Percentiles rank a stretch among this genome's conserved stretches.
These are phyloP conservation scores for Plecotus auritus DNA, from an alignment of 2,113 vertebrate species.

Conservation along the genomic window DNA sequence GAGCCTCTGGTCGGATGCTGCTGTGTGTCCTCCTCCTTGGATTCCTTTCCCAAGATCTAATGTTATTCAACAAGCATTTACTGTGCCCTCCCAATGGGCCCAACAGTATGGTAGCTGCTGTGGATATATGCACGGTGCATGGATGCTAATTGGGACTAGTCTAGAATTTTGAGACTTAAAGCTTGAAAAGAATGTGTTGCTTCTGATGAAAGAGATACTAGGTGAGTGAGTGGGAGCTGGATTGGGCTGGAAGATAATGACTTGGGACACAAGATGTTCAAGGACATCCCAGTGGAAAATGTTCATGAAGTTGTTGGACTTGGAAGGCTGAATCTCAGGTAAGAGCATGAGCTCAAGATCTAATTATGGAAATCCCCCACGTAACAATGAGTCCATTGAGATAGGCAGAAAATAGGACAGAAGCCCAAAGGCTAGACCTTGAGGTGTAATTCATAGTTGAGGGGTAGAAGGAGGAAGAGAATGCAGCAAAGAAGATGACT, in stretches of 20 bases:
- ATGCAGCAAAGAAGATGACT: neutral
- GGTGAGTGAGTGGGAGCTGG: neutral
- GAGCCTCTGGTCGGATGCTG: neutral
- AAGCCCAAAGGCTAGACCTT: neutral
- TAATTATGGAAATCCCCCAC: neutral
- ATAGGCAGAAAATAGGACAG: slow-evolving; percentile 19
- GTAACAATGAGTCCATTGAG: neutral
- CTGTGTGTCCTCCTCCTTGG: neutral
- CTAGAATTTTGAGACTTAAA: neutral
- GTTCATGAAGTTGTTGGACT: neutral
- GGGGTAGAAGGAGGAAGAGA: neutral
- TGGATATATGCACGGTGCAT: neutral
- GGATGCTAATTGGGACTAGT: neutral
- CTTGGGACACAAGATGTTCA: neutral
- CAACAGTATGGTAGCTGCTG: neutral
- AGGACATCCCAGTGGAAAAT: neutral
- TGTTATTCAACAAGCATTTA: neutral
- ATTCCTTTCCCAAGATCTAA: neutral
- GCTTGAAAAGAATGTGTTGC: neutral
- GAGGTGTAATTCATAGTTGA: neutral
- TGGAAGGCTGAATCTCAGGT: neutral
- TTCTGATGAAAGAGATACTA: neutral
- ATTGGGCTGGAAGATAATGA: neutral
- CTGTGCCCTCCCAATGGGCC: neutral
- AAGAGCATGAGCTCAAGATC: neutral